Base-by-base conservation (phyloP, 2,888 invertebrate species). In the Pseudococcus viburni region DNA sequence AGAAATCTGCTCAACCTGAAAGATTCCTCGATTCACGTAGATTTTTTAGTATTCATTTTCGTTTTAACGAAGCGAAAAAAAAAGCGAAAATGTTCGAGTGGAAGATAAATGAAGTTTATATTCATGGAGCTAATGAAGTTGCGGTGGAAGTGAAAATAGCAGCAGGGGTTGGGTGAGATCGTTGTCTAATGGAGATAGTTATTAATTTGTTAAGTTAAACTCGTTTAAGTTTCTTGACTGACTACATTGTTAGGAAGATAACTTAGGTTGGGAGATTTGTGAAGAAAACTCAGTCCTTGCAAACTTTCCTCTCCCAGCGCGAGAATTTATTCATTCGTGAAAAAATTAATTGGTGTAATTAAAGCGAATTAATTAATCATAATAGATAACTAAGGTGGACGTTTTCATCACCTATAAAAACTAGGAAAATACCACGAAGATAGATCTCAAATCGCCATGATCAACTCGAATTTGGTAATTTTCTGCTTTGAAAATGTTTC, bases 51-150 rank as follows among this genome's bases (percentile, higher is more conserved):
- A 15, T 77, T 39, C 33, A 39, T 77, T 77, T 77, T 26, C 39
- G 9, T 83, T 83, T 42, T 39, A 83, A 83, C 46, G 83, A 42
- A 83, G 83, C 42, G 39, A 42, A 42, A 80, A 83, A 84, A 48
- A 48, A 84, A 48, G 22, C 19, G 84, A 48, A 85, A 59, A 59
- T 55, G 22, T 33, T 85, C 48, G 85, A 51, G 85, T 85, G 26
- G 17, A 59, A 85, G 85, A 85, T 85, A 85, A 85, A 85, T 85
- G 85, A 85, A 85, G 85, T 85, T 77, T 85, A 85, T 85, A 85
- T 64, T 85, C 33, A 33, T 22, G 85, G 33, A 85, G 85, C 85
- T 55, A 55, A 85, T 85, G 55, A 51, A 85, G 85, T 85, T 85
- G 85, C 26, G 85, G 85, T 85, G 33, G 33, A 85, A 85, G 55